A percentile compares a stretch with the other conserved stretches of the same genome.
Evolutionary conservation across 2,888 invertebrate species (phyloP).

Genomic region (Eurois occulta): DNA sequence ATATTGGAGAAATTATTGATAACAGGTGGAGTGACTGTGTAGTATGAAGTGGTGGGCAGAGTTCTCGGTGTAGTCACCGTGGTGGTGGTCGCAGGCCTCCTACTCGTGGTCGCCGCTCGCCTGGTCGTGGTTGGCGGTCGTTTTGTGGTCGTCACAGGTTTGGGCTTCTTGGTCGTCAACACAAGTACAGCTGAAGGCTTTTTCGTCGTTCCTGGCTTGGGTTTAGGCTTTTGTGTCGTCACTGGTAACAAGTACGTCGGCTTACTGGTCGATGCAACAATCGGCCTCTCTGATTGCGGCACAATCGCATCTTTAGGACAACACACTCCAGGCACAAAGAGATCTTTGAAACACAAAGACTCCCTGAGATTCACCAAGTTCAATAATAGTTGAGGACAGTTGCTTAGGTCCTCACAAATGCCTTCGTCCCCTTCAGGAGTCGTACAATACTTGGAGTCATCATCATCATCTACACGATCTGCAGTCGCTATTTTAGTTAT

Average conservation of each 20-base stretch:
- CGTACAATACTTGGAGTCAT: constrained; percentile 92
- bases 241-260: constrained; percentile 86
- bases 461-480: constrained; percentile 82
- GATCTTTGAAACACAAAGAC: constrained; percentile 97
- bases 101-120: constrained; percentile 75
- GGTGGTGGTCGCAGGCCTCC: constrained; percentile 74
- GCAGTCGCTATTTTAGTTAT: constrained; percentile 84
- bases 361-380: constrained; percentile 95
- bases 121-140: constrained; percentile 75
- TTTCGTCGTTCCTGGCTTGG: constrained; percentile 74
- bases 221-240: constrained; percentile 82
- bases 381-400: constrained; percentile 95
- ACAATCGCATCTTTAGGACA: constrained; percentile 92
- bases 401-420: constrained; percentile 96
- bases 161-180: constrained; percentile 78
- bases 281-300: constrained; percentile 80
- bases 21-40: constrained; percentile 83
- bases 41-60: constrained; percentile 82
- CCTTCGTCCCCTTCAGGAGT: constrained; percentile 95
- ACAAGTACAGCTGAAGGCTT: constrained; percentile 80
- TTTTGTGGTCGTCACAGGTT: constrained; percentile 70
- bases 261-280: constrained; percentile 81
- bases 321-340: constrained; percentile 98
- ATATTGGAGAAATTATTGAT: constrained; percentile 87
- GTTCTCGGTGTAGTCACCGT: constrained; percentile 74